Evolutionary conservation across 2,113 vertebrate genomes (phyloP).

Genomic region (Polyodon spathula): DNA sequence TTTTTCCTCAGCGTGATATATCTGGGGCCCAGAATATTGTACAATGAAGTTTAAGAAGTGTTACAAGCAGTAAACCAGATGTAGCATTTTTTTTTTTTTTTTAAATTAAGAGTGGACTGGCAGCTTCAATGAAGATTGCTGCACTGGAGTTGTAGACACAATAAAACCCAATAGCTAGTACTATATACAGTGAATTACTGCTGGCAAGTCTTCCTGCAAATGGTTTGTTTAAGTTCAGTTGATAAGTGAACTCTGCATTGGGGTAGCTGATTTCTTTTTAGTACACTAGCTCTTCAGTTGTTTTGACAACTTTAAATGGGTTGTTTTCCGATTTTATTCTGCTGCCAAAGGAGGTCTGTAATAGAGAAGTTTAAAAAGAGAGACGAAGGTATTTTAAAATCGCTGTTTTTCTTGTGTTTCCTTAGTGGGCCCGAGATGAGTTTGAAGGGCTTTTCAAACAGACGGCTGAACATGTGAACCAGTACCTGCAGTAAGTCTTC

Average conservation of each 20-base stretch:
- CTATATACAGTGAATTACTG: neutral
- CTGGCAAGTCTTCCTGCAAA: neutral
- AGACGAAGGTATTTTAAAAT: too few relatives aligned
- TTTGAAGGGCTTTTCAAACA: conserved; percentile 63
- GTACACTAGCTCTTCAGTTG: neutral
- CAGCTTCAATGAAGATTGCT: neutral
- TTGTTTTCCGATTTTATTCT: neutral
- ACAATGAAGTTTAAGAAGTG: neutral
- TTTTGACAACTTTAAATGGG: neutral
- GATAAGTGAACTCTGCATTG: neutral
- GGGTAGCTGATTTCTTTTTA: neutral
- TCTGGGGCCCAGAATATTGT: neutral
- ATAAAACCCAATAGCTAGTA: conserved; percentile 1
- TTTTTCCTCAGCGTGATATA: neutral
- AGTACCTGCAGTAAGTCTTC: conserved; percentile 45
- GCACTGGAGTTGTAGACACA: neutral
- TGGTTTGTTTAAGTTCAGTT: neutral
- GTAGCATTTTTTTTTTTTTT: too few relatives aligned
- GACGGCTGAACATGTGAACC: conserved; percentile 51
- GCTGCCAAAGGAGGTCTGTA: too few relatives aligned
- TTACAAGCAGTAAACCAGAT: neutral
- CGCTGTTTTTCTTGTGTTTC: conserved; percentile 5
- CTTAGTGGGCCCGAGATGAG: conserved; percentile 64
- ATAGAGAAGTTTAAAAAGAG: too few relatives aligned
- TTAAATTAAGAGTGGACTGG: neutral